Conservation (phyloP, 2,797 vertebrate genomes). For the Poecilia gillii region DNA sequence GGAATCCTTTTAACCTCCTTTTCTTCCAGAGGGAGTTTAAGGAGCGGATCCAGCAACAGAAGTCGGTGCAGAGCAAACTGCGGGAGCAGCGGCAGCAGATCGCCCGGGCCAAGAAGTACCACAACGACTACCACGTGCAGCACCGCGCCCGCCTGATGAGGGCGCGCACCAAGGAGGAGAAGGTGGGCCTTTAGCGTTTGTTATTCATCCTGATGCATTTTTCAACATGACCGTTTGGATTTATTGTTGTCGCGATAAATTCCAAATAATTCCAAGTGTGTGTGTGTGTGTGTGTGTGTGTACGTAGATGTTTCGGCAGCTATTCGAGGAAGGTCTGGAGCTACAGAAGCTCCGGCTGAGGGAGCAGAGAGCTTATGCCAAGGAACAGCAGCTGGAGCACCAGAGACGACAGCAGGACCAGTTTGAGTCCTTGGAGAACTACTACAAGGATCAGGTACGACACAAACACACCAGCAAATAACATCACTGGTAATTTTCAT, state of each 20-base stretch:
- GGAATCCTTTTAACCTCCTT: background rate
- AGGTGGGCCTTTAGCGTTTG: slow-evolving; percentile 69
- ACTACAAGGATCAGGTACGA: slow-evolving; percentile 93
- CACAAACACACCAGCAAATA: background rate
- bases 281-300: background rate
- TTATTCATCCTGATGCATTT: no score
- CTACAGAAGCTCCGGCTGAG: slow-evolving; percentile 89
- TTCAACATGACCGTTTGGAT: no score
- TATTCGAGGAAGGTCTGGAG: slow-evolving; percentile 93
- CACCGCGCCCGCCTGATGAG: slow-evolving; percentile 87
- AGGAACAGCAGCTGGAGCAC: slow-evolving; percentile 86
- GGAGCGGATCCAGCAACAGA: slow-evolving; percentile 87
- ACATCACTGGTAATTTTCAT: background rate
- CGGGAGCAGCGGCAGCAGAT: slow-evolving; percentile 89
- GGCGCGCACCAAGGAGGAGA: slow-evolving; percentile 90
- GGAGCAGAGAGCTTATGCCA: slow-evolving; percentile 86
- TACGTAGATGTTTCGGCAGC: slow-evolving; percentile 90
- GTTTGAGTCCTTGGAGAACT: slow-evolving; percentile 94
- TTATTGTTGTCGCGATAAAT: no score
- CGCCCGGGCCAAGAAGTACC: slow-evolving; percentile 89
- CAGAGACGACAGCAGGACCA: slow-evolving; percentile 84
- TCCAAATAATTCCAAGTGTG: no score
- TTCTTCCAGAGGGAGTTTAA: slow-evolving; percentile 83
- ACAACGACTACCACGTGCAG: slow-evolving; percentile 89
- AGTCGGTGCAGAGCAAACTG: slow-evolving; percentile 83